Base-by-base conservation (phyloP, 2,113 vertebrate species). In the Psilopsiagon aymara region DNA sequence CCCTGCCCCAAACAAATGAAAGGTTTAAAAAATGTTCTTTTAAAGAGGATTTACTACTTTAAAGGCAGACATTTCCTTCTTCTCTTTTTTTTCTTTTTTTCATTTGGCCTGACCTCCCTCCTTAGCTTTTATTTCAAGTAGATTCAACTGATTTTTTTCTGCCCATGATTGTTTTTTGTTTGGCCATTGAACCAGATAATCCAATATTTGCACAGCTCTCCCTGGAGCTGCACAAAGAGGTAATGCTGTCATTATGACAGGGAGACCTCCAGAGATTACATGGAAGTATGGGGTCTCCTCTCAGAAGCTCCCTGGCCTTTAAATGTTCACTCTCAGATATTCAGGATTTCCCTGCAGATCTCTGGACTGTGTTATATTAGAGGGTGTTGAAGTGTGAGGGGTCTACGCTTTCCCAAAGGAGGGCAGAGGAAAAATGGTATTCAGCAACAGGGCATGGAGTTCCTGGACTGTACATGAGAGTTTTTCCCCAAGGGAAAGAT, bases 131-230 rank as follows among this genome's bases (percentile, higher is more conserved):
- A 73, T 91, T 94, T 90, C 73, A 51, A 31, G 47, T 80, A 74
- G 52, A 88, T 87, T 87, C 67, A 80, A 46, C 37, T 66, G 87
- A 64, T 21, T 70, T 87, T 94, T 92, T 91, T 76, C 87, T 87
- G 51, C 63, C 62, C 15, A 0, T 87, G 63, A 95, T 80, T 96
- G 91, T 95, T 95, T 96, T 95, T 90, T 95, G 87, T 91, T 96
- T 95, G 82, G 67, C 71, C 23, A 3, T 70, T 95, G 92, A 95
- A 95, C 94, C 90, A 95, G 92, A 87, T 95, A 95, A 97, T 95
- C 92, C 94, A 95, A 51, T 97, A 95, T 96, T 97, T 96, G 95
- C 92, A 76, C 90, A 90, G 69, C 80, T 92, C 81, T 97, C 94
- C 91, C 94, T 89, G 74, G 94, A 94, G 91, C 91, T 94, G 78